Conservation (phyloP, 92 coral and sea anemone species). For the Bergia puertoricense region DNA sequence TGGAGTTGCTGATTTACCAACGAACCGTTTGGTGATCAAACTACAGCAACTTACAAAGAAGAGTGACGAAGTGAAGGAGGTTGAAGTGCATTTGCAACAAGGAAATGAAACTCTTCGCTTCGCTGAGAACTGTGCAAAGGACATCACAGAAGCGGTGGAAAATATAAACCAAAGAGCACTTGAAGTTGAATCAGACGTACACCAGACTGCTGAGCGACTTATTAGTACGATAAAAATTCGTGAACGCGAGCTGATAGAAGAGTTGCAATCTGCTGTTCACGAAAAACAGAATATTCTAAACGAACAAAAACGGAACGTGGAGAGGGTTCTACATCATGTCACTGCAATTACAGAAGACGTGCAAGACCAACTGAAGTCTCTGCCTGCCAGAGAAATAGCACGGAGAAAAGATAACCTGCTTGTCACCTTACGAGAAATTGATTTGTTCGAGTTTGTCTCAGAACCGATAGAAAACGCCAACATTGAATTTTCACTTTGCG, state of each 20-base stretch:
- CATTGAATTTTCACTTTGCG: constrained; percentile 14
- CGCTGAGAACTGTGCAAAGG: constrained; percentile 19
- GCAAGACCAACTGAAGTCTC: constrained; percentile 28
- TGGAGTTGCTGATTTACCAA: constrained; percentile 59
- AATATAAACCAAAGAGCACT: constrained; percentile 48
- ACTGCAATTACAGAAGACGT: constrained; percentile 23
- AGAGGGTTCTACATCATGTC: constrained; percentile 5
- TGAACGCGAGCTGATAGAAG: constrained; percentile 48
- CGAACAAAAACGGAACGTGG: constrained; percentile 28
- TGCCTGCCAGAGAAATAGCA: neutral
- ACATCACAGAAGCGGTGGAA: constrained; percentile 26
- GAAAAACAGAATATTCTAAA: constrained; percentile 51
- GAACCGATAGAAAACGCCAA: constrained; percentile 36
- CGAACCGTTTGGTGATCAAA: constrained; percentile 49
- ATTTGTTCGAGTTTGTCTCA: neutral
- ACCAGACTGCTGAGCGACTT: constrained; percentile 48
- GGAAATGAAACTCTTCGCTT: constrained; percentile 44
- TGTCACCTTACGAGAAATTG: constrained; percentile 7
- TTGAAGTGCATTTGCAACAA: constrained; percentile 31
- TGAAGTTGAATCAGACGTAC: constrained; percentile 52
- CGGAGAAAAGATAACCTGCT: constrained; percentile 25
- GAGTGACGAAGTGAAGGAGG: constrained; percentile 40
- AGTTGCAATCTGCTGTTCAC: constrained; percentile 30
- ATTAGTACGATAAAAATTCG: constrained; percentile 49
- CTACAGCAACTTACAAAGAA: constrained; percentile 42